Base-by-base conservation (phyloP, 2,888 invertebrate genomes). In the Polyploca ridens region DNA sequence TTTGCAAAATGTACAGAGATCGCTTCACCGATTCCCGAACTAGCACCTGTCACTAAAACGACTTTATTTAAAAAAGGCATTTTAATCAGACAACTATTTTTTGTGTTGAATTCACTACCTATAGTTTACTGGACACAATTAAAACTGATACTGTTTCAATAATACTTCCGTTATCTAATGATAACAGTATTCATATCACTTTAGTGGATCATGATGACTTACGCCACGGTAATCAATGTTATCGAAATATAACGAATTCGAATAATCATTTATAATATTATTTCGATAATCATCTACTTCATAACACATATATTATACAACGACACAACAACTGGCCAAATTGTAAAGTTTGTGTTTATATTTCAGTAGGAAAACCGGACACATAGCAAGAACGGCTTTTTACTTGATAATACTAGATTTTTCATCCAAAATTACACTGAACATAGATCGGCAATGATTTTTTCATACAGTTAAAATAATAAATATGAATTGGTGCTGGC, bases 61-160 rank as follows among this genome's bases (percentile, higher is more conserved):
- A 83, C 76, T 82, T 86, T 83, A 69, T 83, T 82, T 35, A 75
- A 64, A 62, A 86, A 87, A 77, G 73, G 75, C 86, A 84, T 85
- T 68, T 54, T 54, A 10, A 54, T 10, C 3, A 10, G 1, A 54
- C 10, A 19, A 19, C 19, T 10, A n/a, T n/a, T 5, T n/a, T 69
- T 0, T 5, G 46, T n/a, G n/a, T 46, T 58, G 60, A 57, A 44
- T 63, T 64, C 63, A 66, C 41, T 61, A 63, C 59, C 65, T 67
- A 66, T 68, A 71, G 68, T 73, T 73, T 73, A 73, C 69, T 67
- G 19, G 54, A 16, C 10, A 19, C 8, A 10, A 49, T 10, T n/a
- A 19, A 54, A 54, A 5, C 49, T 19, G 10, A 54, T 49, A 49
- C n/a, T 49, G n/a, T 49, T 54, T 54, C 11, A 54, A 10, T 19